These are phyloP conservation scores for Nothobranchius furzeri DNA, from an alignment of 2,113 vertebrate species.

Conservation along the genomic window DNA sequence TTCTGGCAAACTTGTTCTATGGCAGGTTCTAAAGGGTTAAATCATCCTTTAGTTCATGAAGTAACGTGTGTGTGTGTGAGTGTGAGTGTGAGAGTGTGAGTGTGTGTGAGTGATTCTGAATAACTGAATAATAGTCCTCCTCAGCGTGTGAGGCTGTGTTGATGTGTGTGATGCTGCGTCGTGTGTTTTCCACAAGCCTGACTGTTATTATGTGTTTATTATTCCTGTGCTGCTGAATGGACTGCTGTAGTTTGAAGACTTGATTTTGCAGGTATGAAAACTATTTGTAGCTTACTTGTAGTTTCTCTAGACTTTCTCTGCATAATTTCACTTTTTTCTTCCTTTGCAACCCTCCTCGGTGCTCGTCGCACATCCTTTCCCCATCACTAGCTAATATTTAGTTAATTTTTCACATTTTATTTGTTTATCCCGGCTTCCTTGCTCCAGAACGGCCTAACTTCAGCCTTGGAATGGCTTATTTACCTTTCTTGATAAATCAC, in stretches of 20 bases:
- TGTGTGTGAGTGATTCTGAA: neutral
- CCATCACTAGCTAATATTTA: conserved; percentile 33
- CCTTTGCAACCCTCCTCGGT: conserved; percentile 12
- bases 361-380: conserved; percentile 5
- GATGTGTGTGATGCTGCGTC: neutral
- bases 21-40: too few relatives aligned
- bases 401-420: conserved; percentile 10
- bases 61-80: neutral
- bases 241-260: conserved; percentile 83
- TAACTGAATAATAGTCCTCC: too few relatives aligned
- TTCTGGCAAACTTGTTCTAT: too few relatives aligned
- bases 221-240: conserved; percentile 59
- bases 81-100: neutral
- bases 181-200: conserved; percentile 45
- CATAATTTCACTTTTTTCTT: conserved; percentile 48
- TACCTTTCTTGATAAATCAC: neutral
- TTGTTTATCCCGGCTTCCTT: conserved; percentile 16
- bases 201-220: conserved; percentile 59
- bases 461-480: conserved; percentile 47
- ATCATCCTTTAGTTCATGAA: neutral
- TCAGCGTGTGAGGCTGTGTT: conserved; percentile 38
- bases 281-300: conserved; percentile 36
- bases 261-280: conserved; percentile 87
- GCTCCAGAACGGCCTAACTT: conserved; percentile 51
- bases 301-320: conserved; percentile 30